phyloP scores from a whole-genome alignment of 1,140 invertebrate genomes.

The Plectrocnemia conspersa region DNA sequence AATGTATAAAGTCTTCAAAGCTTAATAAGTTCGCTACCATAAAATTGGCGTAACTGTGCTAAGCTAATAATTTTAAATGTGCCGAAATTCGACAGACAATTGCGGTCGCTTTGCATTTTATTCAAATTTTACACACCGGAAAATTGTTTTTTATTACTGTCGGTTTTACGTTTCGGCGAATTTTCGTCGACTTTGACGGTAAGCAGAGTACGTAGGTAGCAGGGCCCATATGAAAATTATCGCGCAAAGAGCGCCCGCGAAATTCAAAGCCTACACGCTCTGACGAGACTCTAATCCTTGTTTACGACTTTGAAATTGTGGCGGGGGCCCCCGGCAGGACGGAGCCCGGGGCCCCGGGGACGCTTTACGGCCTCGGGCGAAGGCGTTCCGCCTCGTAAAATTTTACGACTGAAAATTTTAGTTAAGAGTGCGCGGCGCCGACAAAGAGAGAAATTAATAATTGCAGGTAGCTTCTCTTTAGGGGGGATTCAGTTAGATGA shows the following conservation, averaged over 20 bases:
- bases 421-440: background rate
- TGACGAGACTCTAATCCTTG: background rate
- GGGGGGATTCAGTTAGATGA: too few species aligned
- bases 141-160: too few species aligned
- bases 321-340: too few species aligned
- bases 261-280: background rate
- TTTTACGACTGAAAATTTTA: conserved; percentile 14
- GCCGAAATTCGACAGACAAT: too few species aligned
- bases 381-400: conserved; percentile 8
- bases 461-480: too few species aligned
- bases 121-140: too few species aligned
- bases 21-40: too few species aligned
- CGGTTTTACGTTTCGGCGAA: too few species aligned
- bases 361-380: conserved; percentile 4
- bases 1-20: too few species aligned
- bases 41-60: too few species aligned
- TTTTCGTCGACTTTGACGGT: background rate
- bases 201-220: background rate
- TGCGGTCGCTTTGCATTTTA: conserved; percentile 5
- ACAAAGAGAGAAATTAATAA: conserved; percentile 12
- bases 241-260: background rate
- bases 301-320: conserved; percentile 7
- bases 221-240: background rate
- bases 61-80: too few species aligned
- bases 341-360: too few species aligned